These are phyloP conservation scores for Cyclura pinguis DNA, from an alignment of 2,797 vertebrate genomes.

Conservation along the genomic window DNA sequence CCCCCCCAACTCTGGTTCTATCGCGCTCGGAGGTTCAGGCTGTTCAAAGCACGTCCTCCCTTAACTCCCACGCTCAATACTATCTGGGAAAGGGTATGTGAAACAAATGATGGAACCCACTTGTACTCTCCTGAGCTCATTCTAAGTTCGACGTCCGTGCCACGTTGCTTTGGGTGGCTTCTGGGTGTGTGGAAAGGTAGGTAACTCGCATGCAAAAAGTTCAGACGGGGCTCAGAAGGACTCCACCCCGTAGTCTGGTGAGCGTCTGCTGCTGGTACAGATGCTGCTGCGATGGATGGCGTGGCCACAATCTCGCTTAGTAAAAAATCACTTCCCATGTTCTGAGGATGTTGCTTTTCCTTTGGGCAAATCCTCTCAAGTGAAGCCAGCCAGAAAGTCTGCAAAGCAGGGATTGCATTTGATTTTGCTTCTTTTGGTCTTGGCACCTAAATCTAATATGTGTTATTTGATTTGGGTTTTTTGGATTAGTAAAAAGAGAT, in stretches of 20 bases:
- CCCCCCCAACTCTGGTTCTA: too few relatives aligned
- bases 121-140: not conserved
- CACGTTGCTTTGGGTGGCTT: not conserved
- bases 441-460: conserved; percentile 56
- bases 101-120: not conserved
- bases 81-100: too few relatives aligned
- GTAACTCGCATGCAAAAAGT: not conserved
- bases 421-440: conserved; percentile 39
- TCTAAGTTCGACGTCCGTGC: too few relatives aligned
- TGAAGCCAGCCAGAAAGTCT: conserved; percentile 39
- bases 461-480: conserved; percentile 76
- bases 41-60: not conserved
- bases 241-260: not conserved
- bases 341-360: not conserved
- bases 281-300: not conserved
- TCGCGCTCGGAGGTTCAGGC: too few relatives aligned
- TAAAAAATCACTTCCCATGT: too few relatives aligned
- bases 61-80: too few relatives aligned
- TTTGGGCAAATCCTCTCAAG: conserved; percentile 29
- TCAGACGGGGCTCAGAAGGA: not conserved
- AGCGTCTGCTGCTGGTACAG: not conserved
- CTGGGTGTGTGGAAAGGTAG: not conserved
- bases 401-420: conserved; percentile 43
- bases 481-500: conserved; percentile 74
- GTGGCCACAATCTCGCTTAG: not conserved